phyloP scores from a whole-genome alignment of 2,888 invertebrate genomes.

The Eupeodes luniger region DNA sequence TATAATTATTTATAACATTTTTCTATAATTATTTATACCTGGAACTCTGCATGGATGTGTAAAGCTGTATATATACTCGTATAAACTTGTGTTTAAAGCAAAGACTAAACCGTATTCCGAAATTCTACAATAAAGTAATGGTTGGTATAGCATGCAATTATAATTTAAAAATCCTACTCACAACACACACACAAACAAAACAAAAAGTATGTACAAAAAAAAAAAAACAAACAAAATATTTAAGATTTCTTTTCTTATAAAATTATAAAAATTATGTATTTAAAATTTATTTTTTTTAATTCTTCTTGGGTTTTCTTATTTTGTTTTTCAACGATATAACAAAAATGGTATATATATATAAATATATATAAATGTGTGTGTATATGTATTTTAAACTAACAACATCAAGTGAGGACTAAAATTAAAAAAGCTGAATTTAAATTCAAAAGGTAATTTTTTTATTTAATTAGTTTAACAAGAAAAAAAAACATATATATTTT shows the following conservation, averaged over 20 bases:
- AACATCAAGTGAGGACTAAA: constrained; percentile 72
- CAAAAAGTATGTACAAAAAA: constrained; percentile 58
- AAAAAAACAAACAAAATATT: constrained; percentile 4
- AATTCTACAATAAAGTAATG: constrained; percentile 76
- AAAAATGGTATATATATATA: constrained; percentile 42
- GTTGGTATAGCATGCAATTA: constrained; percentile 74
- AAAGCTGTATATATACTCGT: constrained; percentile 39
- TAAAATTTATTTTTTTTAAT: constrained; percentile 4
- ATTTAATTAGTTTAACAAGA: not conserved
- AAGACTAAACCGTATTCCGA: constrained; percentile 84
- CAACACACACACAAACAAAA: constrained; percentile 12
- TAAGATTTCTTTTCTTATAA: constrained; percentile 9
- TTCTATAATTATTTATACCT: constrained; percentile 20
- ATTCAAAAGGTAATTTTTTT: constrained; percentile 75
- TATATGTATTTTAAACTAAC: constrained; percentile 62
- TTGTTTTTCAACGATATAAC: constrained; percentile 53
- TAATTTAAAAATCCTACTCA: constrained; percentile 19
- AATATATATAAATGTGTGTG: constrained; percentile 52
- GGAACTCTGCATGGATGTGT: constrained; percentile 58
- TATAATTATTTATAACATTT: constrained; percentile 30
- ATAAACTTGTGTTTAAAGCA: constrained; percentile 81
- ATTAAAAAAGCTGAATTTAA: constrained; percentile 73
- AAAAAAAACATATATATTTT: constrained; percentile 3
- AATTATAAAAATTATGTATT: constrained; percentile 2
- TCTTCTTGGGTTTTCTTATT: constrained; percentile 25